A percentile compares a stretch with the other conserved stretches of the same genome.
Evolutionary conservation across 2,113 vertebrate species (phyloP).

Genomic region (Myrmecobius fasciatus): DNA sequence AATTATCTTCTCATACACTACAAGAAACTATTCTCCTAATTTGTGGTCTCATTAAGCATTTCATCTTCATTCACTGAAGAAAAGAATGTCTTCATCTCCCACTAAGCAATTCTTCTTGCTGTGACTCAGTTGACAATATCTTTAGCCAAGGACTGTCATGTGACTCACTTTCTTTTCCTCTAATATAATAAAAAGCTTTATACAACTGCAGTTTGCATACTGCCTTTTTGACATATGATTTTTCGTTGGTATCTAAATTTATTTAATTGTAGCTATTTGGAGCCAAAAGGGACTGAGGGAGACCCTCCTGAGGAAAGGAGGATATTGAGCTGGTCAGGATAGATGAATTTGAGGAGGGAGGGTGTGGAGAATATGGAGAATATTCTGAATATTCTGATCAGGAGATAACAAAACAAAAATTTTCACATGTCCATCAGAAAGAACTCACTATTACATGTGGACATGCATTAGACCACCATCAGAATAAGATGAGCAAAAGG

Average conservation of each 20-base stretch:
- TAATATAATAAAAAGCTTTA: background rate
- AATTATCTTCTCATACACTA: constrained; percentile 72
- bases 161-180: constrained; percentile 31
- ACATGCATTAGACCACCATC: background rate
- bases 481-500: background rate
- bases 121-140: constrained; percentile 48
- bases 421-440: background rate
- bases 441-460: background rate
- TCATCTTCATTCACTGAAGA: constrained; percentile 62
- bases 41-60: constrained; percentile 78
- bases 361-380: constrained; percentile 8
- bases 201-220: background rate
- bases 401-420: background rate
- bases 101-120: constrained; percentile 46
- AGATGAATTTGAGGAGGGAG: background rate
- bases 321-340: background rate
- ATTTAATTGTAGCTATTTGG: background rate
- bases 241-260: background rate
- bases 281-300: background rate
- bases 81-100: constrained; percentile 36
- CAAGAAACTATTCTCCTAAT: constrained; percentile 75
- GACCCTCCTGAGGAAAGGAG: background rate
- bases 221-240: background rate
- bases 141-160: constrained; percentile 18
- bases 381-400: background rate